phyloP scores from a whole-genome alignment of 1,140 invertebrate species.

The Drosophila ohnishii region DNA sequence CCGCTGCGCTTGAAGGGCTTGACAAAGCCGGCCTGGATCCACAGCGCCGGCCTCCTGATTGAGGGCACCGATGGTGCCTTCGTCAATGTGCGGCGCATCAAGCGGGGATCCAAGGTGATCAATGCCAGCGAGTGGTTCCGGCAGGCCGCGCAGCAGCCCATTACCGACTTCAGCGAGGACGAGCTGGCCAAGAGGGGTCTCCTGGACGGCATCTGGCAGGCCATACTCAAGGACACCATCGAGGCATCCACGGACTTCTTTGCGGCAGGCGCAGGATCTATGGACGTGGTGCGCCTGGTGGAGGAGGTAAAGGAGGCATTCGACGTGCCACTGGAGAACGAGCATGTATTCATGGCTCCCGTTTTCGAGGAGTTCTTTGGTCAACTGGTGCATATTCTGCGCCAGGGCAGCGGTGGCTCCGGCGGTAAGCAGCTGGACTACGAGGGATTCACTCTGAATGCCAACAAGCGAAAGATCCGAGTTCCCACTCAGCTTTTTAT shows the following conservation, averaged over 20 bases:
- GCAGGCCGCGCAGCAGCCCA: conserved; percentile 84
- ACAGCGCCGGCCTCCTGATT: conserved; percentile 91
- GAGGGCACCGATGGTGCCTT: conserved; percentile 89
- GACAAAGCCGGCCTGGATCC: conserved; percentile 87
- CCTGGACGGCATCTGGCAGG: conserved; percentile 90
- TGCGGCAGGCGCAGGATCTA: conserved; percentile 94
- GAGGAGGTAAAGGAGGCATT: conserved; percentile 95
- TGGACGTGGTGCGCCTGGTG: conserved; percentile 97
- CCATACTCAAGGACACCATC: conserved; percentile 91
- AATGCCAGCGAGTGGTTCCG: conserved; percentile 92
- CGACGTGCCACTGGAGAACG: conserved; percentile 90
- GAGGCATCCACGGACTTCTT: conserved; percentile 95
- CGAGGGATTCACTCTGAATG: conserved; percentile 89
- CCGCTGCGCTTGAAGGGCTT: conserved; percentile 87
- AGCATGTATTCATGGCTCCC: conserved; percentile 96
- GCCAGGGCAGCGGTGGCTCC: conserved; percentile 53
- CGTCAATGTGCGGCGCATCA: conserved; percentile 89
- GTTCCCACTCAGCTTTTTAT: conserved; percentile 96
- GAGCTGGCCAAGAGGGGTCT: conserved; percentile 88
- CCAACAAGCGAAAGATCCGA: conserved; percentile 92
- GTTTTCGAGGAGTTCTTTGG: conserved; percentile 91
- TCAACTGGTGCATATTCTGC: conserved; percentile 67
- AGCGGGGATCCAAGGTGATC: conserved; percentile 92
- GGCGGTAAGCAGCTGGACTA: conserved; percentile 84
- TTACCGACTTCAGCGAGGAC: conserved; percentile 88